phyloP scores from a whole-genome alignment of 2,797 vertebrate genomes.

The Erithacus rubecula region DNA sequence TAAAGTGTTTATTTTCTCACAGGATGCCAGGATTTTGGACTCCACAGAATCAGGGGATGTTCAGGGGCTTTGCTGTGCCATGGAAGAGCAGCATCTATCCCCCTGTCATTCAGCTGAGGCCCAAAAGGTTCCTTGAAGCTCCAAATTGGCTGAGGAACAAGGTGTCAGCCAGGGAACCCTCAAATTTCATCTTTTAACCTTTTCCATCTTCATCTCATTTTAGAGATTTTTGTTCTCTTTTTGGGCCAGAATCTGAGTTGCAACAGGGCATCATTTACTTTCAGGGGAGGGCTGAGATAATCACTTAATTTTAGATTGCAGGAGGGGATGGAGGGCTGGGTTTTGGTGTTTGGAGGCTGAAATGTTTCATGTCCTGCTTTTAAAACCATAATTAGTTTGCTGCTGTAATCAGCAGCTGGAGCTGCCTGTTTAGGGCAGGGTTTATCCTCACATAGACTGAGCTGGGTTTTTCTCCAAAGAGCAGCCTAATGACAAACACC shows the following conservation, averaged over 20 bases:
- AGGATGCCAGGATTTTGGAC: neutral
- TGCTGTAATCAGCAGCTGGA: neutral
- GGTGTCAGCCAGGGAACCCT: neutral
- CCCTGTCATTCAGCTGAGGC: neutral
- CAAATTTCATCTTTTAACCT: neutral
- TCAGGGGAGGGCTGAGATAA: neutral
- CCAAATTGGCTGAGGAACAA: rapidly evolving
- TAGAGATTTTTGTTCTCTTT: neutral
- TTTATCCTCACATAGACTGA: neutral
- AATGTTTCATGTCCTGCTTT: neutral
- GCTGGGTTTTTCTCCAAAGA: neutral
- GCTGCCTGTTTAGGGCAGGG: neutral
- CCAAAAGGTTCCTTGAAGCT: neutral
- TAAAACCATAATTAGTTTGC: neutral
- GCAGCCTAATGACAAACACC: neutral
- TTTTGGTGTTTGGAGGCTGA: neutral
- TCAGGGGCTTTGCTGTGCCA: neutral
- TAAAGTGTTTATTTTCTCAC: neutral
- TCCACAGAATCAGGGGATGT: neutral
- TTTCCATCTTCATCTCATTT: neutral
- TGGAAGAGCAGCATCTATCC: neutral
- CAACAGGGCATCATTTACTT: neutral
- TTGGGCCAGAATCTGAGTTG: neutral
- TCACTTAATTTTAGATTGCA: neutral
- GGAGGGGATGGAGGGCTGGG: neutral